A percentile compares a stretch with the other conserved stretches of the same genome.
Conservation (phyloP, 2,888 invertebrate species). For the Laspeyria flexula region DNA sequence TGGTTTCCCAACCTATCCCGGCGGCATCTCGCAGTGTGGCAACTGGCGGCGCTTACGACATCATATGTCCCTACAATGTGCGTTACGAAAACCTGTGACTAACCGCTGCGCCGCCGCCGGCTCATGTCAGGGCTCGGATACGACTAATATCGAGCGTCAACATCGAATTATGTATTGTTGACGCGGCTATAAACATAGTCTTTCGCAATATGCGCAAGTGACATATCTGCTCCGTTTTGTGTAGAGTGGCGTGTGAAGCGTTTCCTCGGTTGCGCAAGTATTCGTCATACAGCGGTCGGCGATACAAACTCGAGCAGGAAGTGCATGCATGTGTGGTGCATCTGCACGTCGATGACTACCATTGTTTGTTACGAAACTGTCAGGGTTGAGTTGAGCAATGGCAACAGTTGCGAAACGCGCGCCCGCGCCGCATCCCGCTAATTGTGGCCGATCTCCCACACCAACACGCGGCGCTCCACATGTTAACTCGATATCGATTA, state of each 20-base stretch:
- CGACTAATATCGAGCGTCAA: slow-evolving; percentile 54
- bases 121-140: slow-evolving; percentile 61
- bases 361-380: slow-evolving; percentile 83
- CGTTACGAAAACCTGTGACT: slow-evolving; percentile 84
- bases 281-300: slow-evolving; percentile 64
- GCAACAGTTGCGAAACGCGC: slow-evolving; percentile 73
- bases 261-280: slow-evolving; percentile 76
- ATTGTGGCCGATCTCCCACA: slow-evolving; percentile 78
- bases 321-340: slow-evolving; percentile 83
- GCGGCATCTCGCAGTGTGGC: slow-evolving; percentile 79
- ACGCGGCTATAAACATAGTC: slow-evolving; percentile 58
- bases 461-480: slow-evolving; percentile 39
- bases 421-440: slow-evolving; percentile 71
- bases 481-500: slow-evolving; percentile 23
- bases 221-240: slow-evolving; percentile 67
- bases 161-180: slow-evolving; percentile 62
- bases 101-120: slow-evolving; percentile 52
- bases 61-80: slow-evolving; percentile 82
- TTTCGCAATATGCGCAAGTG: slow-evolving; percentile 68
- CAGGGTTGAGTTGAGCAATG: slow-evolving; percentile 84
- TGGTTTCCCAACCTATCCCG: slow-evolving; percentile 85
- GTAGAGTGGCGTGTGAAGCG: slow-evolving; percentile 63
- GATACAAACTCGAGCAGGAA: slow-evolving; percentile 82
- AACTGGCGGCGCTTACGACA: slow-evolving; percentile 78
- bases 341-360: slow-evolving; percentile 74